Evolutionary conservation across 2,113 vertebrate species (phyloP), one percentile per base, ranked within the genome.

Genomic region (Nibea coibor): DNA sequence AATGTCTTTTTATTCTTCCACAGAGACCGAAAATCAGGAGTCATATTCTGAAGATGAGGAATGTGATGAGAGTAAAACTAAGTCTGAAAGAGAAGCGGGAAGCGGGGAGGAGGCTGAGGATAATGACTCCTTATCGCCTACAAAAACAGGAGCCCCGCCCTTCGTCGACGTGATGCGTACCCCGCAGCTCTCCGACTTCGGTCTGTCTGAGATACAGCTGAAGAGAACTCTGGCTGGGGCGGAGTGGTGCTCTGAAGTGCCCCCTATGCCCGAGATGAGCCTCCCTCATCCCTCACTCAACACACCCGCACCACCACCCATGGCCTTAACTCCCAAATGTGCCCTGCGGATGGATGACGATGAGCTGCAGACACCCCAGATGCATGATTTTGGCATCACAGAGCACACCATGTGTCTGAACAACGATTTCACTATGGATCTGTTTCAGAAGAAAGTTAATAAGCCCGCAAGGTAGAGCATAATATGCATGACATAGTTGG

Each of bases 171-270:
- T 64, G 0, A 82, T 95, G 74, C 88, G 65, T 0, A 94, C 92
- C 42, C 98, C 97, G 0, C 95, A 95, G 53, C 96, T 98, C 57
- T 95, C 96, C 0, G 98, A 99, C 80, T 98, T 97, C 17, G 98
- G 98, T 1, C 95, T 99, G 53, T 96, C 96, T 1, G 95, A 94
- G 1, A 92, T 96, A 20, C 89, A 94, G 5, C 84, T 98, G 61
- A 86, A 94, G 78, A 93, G 83, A 66, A 75, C 86, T 1, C 79
- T 94, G 76, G 83, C 81, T 6, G 66, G 80, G 4, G 0, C 3
- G 20, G 87, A 39, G 80, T 80, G 45, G 82, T 86, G 53, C 82
- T 14, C 76, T 0, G 67, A 87, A 16, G 54, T 43, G 1, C 75
- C 78, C 0, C 20, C 62, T 14, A 79, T 88, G 80, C 88, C 92